Percentiles rank a stretch among this genome's conserved stretches.
These are phyloP conservation scores for Scaptomyza parva DNA, from an alignment of 2,888 invertebrate species.

Conservation along the genomic window DNA sequence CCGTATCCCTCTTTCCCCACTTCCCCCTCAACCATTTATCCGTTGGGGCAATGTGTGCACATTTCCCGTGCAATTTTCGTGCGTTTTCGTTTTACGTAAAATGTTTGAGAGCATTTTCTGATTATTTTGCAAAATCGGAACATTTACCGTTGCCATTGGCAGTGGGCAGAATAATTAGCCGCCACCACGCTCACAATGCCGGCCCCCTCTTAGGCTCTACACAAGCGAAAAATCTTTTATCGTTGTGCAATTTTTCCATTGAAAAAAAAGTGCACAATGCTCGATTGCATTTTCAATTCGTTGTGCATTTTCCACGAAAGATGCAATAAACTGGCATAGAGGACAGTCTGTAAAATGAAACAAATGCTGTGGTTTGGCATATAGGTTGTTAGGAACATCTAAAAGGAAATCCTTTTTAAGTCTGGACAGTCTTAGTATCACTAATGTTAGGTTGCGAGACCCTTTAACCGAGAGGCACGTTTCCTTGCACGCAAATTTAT, in stretches of 20 bases:
- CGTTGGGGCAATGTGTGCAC: slow-evolving; percentile 29
- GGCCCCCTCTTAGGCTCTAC: not conserved
- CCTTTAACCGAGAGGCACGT: slow-evolving; percentile 92
- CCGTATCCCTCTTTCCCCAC: not conserved
- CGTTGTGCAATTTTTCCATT: slow-evolving; percentile 41
- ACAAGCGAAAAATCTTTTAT: slow-evolving; percentile 27
- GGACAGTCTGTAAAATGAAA: not conserved
- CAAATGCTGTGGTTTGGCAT: not conserved
- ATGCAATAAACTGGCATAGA: not conserved
- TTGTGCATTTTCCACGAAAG: slow-evolving; percentile 25
- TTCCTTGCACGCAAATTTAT: slow-evolving; percentile 96
- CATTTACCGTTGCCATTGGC: slow-evolving; percentile 58
- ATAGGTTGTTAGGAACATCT: not conserved
- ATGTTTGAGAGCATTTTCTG: slow-evolving; percentile 71
- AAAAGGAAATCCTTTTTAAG: not conserved
- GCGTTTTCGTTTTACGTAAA: slow-evolving; percentile 65
- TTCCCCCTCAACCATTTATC: not conserved
- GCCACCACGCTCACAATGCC: slow-evolving; percentile 9
- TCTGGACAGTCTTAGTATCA: slow-evolving; percentile 88
- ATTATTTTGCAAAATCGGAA: slow-evolving; percentile 78
- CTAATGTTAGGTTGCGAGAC: slow-evolving; percentile 94
- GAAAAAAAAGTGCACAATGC: slow-evolving; percentile 31
- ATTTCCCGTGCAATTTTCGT: slow-evolving; percentile 50
- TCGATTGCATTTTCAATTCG: slow-evolving; percentile 50
- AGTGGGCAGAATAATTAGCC: slow-evolving; percentile 63